phyloP scores from a whole-genome alignment of 2,888 invertebrate genomes.

The Ormyrus pomaceus region DNA sequence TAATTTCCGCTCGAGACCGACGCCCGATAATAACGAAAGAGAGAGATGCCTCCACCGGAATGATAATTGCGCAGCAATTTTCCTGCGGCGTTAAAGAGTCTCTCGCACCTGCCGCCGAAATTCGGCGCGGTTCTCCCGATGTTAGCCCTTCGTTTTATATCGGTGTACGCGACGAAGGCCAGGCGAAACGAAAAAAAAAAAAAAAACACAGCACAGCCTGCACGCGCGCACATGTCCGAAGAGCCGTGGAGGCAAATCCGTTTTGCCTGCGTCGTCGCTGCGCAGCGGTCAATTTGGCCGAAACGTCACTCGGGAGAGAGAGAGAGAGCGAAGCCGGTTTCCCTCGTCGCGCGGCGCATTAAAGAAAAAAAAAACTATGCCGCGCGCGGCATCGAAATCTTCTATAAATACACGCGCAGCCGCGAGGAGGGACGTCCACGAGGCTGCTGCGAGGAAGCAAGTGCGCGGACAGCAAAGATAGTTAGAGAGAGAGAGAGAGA shows the following conservation, averaged over 20 bases:
- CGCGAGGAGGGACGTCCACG: not conserved
- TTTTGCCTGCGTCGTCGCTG: not conserved
- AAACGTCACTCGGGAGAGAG: not conserved
- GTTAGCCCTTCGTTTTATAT: too few relatives aligned
- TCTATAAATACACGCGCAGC: slow-evolving; percentile 6
- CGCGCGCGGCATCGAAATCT: not conserved
- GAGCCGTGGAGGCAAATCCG: not conserved
- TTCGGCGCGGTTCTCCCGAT: not conserved
- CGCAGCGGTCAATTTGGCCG: slow-evolving; percentile 14
- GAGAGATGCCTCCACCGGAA: too few relatives aligned
- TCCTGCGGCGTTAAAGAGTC: too few relatives aligned
- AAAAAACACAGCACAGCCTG: not conserved
- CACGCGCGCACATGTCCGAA: not conserved
- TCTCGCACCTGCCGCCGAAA: slow-evolving; percentile 17
- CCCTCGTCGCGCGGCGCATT: not conserved
- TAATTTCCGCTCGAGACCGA: too few relatives aligned
- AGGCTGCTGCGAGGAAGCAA: not conserved
- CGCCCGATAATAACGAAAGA: too few relatives aligned
- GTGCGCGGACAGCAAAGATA: not conserved
- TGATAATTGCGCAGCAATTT: too few relatives aligned
- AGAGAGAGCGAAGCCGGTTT: too few relatives aligned
- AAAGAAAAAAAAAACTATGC: not conserved
- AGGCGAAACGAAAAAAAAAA: slow-evolving; percentile 9
- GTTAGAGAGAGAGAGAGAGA: slow-evolving; percentile 1
- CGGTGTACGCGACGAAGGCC: too few relatives aligned